phyloP scores from a whole-genome alignment of 1,140 invertebrate species.

The Drosophila lacteicornis region DNA sequence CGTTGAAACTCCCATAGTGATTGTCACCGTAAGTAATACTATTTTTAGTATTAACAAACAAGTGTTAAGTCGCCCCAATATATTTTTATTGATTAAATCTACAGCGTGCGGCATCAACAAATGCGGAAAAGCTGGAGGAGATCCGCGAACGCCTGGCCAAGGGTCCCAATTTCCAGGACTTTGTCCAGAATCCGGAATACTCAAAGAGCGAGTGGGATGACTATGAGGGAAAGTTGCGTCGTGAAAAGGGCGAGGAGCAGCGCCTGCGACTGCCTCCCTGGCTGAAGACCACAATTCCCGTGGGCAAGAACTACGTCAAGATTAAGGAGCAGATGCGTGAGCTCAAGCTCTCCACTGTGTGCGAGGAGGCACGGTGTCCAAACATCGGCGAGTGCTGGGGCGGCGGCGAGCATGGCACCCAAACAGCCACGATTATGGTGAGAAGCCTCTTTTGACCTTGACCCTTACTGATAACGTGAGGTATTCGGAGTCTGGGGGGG shows the following conservation, averaged over 20 bases:
- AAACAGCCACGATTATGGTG: constrained; percentile 97
- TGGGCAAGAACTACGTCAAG: constrained; percentile 93
- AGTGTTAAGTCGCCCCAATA: neutral
- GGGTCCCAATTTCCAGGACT: constrained; percentile 89
- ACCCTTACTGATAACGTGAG: constrained; percentile 51
- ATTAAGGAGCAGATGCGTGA: constrained; percentile 95
- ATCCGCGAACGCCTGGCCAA: constrained; percentile 87
- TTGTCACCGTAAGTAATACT: constrained; percentile 18
- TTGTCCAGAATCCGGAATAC: constrained; percentile 85
- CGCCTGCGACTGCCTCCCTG: constrained; percentile 96
- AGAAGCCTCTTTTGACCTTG: constrained; percentile 50
- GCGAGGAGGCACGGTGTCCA: constrained; percentile 99
- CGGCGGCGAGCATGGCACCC: constrained; percentile 93
- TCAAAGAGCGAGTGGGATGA: constrained; percentile 86
- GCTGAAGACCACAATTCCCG: constrained; percentile 98
- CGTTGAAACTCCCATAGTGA: constrained; percentile 15
- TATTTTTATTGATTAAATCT: constrained; percentile 12
- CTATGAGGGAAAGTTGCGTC: constrained; percentile 93
- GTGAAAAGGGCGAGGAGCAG: constrained; percentile 92
- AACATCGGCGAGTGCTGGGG: constrained; percentile 99
- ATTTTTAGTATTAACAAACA: no score
- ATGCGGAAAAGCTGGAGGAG: constrained; percentile 84
- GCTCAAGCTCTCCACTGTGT: constrained; percentile 98
- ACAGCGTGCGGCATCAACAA: constrained; percentile 64
- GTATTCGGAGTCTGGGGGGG: neutral